phyloP scores from a whole-genome alignment of 2,113 vertebrate species.

The Sinocyclocheilus anshuiensis region DNA sequence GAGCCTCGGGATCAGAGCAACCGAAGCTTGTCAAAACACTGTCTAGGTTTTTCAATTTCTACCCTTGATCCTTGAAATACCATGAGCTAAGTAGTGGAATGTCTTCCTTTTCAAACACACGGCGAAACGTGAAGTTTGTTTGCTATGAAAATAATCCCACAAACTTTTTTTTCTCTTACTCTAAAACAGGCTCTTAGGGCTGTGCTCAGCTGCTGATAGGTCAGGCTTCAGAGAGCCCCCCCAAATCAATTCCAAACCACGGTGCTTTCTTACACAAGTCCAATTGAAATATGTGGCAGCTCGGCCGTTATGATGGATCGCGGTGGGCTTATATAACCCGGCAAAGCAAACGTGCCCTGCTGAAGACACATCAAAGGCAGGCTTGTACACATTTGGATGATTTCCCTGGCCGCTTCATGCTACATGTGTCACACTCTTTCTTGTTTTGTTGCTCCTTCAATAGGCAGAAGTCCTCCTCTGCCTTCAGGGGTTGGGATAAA shows the following conservation, averaged over 20 bases:
- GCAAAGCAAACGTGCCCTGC: slow-evolving; percentile 26
- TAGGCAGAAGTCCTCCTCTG: not conserved
- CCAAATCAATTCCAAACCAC: slow-evolving; percentile 7
- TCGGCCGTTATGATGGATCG: slow-evolving; percentile 32
- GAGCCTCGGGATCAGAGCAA: slow-evolving; percentile 57
- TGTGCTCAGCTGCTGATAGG: slow-evolving; percentile 33
- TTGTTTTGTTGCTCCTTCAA: slow-evolving; percentile 38
- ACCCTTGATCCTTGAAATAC: slow-evolving; percentile 64
- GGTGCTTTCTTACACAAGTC: slow-evolving; percentile 7
- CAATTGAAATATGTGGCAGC: slow-evolving; percentile 16
- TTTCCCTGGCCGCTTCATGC: slow-evolving; percentile 14
- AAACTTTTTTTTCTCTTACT: not conserved
- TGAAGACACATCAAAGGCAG: slow-evolving; percentile 46
- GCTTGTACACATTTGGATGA: slow-evolving; percentile 4
- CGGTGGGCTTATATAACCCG: not conserved
- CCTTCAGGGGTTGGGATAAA: slow-evolving; percentile 25
- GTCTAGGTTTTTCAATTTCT: slow-evolving; percentile 61
- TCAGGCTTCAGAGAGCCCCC: slow-evolving; percentile 7
- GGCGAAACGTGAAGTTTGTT: slow-evolving; percentile 64
- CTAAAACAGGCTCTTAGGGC: not conserved
- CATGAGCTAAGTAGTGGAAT: slow-evolving; percentile 55
- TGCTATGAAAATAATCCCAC: slow-evolving; percentile 67
- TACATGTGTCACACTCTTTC: slow-evolving; percentile 42
- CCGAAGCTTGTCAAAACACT: slow-evolving; percentile 68
- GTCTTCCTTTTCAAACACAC: slow-evolving; percentile 60